Conservation (phyloP, 1,140 invertebrate genomes). For the Drosophila repletoides region DNA sequence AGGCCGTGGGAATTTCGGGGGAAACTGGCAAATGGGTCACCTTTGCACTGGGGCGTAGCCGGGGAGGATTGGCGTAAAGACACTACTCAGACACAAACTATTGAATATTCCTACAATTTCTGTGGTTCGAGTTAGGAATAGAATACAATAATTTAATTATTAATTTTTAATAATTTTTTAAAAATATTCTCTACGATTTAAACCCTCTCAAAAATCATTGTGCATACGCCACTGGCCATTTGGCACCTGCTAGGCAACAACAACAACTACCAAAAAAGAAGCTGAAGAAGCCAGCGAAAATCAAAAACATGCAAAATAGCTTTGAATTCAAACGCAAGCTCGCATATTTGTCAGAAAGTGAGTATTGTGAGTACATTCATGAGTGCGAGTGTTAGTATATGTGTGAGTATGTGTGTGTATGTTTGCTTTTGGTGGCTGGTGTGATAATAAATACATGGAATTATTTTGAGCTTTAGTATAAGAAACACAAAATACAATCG, state of each 20-base stretch:
- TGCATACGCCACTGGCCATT: too few relatives aligned
- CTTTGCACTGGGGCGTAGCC: too few relatives aligned
- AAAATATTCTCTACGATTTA: too few relatives aligned
- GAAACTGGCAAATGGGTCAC: conserved; percentile 12
- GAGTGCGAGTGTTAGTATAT: conserved; percentile 15
- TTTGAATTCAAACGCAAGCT: conserved; percentile 28
- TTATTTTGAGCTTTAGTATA: conserved; percentile 41
- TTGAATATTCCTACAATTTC: too few relatives aligned
- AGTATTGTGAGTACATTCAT: conserved; percentile 15
- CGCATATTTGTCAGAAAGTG: conserved; percentile 58
- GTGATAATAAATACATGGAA: conserved; percentile 51
- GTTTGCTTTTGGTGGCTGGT: background rate
- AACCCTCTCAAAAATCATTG: too few relatives aligned
- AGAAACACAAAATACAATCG: conserved; percentile 30
- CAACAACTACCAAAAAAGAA: background rate
- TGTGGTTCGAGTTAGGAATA: too few relatives aligned
- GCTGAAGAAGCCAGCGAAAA: conserved; percentile 35
- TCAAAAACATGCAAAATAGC: conserved; percentile 72
- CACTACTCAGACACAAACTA: too few relatives aligned
- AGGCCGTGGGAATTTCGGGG: conserved; percentile 36
- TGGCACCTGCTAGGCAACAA: conserved; percentile 18
- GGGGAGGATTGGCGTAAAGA: too few relatives aligned
- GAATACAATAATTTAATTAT: too few relatives aligned
- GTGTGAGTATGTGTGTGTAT: conserved; percentile 9
- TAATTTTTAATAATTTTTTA: too few relatives aligned